Base-by-base conservation (phyloP, 2,888 invertebrate species). In the Trissonchulus latispiculum region DNA sequence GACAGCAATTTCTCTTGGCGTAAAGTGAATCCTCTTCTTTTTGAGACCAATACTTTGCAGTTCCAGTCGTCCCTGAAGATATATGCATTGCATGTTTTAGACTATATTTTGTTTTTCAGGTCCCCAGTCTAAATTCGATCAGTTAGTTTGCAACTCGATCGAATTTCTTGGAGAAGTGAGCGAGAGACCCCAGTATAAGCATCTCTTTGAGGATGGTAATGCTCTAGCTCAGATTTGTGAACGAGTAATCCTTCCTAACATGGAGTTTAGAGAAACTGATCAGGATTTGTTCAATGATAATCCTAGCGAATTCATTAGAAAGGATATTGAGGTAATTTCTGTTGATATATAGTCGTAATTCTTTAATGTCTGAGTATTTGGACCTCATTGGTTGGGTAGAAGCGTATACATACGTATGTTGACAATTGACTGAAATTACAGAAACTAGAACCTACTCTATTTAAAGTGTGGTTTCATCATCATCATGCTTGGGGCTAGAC, bases 261-360 rank as follows among this genome's bases (percentile, higher is more conserved):
- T 99, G 89, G 91, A 95, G 84, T 94, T 99, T 78, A 88, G 97
- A 87, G 90, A 89, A 72, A 91, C 93, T 0, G 99, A 99, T 85
- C 91, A 93, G 84, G 99, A 99, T 83, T 84, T 95, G 66, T 99
- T 99, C 85, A 95, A 95, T 84, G 96, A 97, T 83, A 97, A 96
- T 82, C 93, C 99, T 0, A 95, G 99, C 81, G 99, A 99, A 85
- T 96, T 94, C 82, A 93, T 95, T 76, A 87, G 94, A 1, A 87
- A 95, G 36, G 99, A 99, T 85, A 93, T 99, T 76, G 99, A 99
- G 86, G 97, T 97, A 2, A n/a, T n/a, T n/a, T n/a, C n/a, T n/a
- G n/a, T n/a, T n/a, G n/a, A n/a, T n/a, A n/a, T n/a, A n/a, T n/a
- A n/a, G n/a, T n/a, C n/a, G n/a, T n/a, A n/a, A n/a, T n/a, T n/a